Percentiles rank a stretch among this genome's conserved stretches.
phyloP scores from a whole-genome alignment of 2,113 vertebrate species.

The Dipodomys ordii region DNA sequence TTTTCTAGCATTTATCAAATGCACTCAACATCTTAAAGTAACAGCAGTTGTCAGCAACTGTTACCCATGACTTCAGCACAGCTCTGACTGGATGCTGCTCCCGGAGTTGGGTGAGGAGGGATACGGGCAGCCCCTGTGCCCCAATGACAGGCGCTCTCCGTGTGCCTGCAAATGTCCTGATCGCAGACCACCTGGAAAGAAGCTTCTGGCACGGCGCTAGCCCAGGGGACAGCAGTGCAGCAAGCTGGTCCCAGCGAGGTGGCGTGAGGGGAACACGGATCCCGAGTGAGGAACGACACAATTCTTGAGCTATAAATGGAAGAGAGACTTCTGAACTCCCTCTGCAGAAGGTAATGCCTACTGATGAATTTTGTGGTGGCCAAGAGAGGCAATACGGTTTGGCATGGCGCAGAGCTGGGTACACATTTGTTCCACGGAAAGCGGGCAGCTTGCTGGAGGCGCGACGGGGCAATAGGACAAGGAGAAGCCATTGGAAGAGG shows the following conservation, averaged over 20 bases:
- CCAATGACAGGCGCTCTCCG: no score
- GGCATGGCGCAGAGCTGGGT: background rate
- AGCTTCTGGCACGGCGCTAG: background rate
- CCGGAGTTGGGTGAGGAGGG: no score
- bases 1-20: slow-evolving; percentile 30
- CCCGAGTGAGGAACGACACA: background rate
- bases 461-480: background rate
- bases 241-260: background rate
- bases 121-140: no score
- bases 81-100: no score
- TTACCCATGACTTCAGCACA: background rate
- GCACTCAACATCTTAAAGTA: slow-evolving; percentile 19
- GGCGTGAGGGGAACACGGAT: background rate
- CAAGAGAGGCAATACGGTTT: background rate
- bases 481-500: background rate
- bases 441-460: background rate
- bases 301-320: slow-evolving; percentile 3
- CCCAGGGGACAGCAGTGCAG: background rate
- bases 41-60: background rate
- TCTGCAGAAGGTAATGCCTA: background rate
- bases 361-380: background rate
- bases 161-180: background rate
- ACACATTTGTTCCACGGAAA: background rate
- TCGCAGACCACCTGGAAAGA: background rate
- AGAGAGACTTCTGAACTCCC: background rate